Evolutionary conservation across 2,888 invertebrate species (phyloP).

Genomic region (Lycia hirtaria): DNA sequence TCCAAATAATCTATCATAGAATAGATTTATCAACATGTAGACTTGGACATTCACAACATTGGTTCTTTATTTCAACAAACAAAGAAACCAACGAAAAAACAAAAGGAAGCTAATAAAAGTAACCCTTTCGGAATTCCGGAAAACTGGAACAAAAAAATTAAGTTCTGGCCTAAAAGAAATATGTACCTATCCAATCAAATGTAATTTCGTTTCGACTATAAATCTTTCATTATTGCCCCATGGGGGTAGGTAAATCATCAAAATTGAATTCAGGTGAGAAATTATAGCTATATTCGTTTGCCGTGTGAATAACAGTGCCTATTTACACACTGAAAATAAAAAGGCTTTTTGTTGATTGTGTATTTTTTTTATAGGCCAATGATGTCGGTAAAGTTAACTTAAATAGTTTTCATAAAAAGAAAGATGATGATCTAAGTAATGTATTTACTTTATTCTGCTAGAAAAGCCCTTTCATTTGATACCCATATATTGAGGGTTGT

Average conservation of each 20-base stretch:
- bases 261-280: constrained; percentile 34
- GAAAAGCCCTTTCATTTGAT: too few species aligned
- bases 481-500: too few species aligned
- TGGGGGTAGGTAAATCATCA: constrained; percentile 36
- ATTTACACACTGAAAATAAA: background rate
- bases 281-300: constrained; percentile 18
- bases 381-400: too few species aligned
- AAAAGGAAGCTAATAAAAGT: background rate
- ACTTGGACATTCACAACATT: too few species aligned
- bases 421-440: too few species aligned
- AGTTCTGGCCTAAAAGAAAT: constrained; percentile 24
- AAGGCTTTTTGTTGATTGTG: background rate
- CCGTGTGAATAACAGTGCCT: background rate
- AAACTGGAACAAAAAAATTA: constrained; percentile 2
- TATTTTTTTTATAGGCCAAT: background rate
- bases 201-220: constrained; percentile 33
- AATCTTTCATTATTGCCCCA: constrained; percentile 37
- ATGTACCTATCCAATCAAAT: constrained; percentile 36
- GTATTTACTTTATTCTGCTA: too few species aligned
- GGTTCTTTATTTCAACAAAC: background rate
- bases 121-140: constrained; percentile 6
- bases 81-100: background rate
- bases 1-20: too few species aligned
- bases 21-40: too few species aligned
- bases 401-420: too few species aligned